Evolutionary conservation across 2,888 invertebrate genomes (phyloP).

Genomic region (Minunthozetes semirufus): DNA sequence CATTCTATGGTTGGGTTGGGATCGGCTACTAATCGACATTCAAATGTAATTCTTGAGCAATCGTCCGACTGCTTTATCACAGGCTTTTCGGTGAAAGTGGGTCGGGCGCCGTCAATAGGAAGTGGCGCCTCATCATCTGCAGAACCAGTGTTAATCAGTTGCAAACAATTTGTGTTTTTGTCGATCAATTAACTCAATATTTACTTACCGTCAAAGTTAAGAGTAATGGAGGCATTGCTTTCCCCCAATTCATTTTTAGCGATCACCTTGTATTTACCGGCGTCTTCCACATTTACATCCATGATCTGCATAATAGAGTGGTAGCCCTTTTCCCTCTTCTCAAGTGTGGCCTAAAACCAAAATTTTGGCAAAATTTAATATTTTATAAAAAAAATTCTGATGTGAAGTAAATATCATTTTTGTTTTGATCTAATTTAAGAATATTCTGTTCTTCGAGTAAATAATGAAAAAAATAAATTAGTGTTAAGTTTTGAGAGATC

Average conservation of each 20-base stretch:
- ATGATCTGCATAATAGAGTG: conserved; percentile 85
- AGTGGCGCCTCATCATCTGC: conserved; percentile 89
- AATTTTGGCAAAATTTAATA: not conserved
- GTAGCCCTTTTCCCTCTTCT: conserved; percentile 73
- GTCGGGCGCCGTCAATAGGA: conserved; percentile 87
- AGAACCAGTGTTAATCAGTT: not conserved
- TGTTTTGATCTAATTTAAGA: not conserved
- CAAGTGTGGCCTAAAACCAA: conserved; percentile 57
- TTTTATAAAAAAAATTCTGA: not conserved
- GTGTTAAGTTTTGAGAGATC: too few species aligned
- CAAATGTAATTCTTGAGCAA: conserved; percentile 89
- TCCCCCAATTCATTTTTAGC: conserved; percentile 97
- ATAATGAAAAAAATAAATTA: not conserved
- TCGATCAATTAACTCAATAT: not conserved
- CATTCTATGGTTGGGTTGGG: conserved; percentile 88
- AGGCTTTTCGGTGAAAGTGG: conserved; percentile 96
- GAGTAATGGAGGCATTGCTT: conserved; percentile 91
- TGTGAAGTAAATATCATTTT: too few species aligned
- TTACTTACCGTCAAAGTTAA: conserved; percentile 93
- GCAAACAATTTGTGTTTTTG: not conserved
- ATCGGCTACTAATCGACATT: conserved; percentile 94
- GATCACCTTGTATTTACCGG: conserved; percentile 92
- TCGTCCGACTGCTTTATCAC: conserved; percentile 94
- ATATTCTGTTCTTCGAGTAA: not conserved
- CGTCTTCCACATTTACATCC: conserved; percentile 92